Conservation (phyloP, 1,140 invertebrate species). For the Popillia japonica region DNA sequence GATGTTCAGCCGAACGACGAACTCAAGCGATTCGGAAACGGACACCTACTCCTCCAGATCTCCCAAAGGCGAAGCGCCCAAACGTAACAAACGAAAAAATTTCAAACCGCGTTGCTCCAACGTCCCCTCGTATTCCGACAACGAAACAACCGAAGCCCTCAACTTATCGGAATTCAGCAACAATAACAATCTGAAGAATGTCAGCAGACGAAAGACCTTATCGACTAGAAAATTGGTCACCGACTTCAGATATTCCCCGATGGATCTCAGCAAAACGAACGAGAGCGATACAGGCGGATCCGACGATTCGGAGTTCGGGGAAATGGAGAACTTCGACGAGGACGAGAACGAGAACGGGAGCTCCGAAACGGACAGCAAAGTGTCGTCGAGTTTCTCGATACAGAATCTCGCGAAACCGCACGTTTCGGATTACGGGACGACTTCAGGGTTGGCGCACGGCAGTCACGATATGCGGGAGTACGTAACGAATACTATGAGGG, state of each 20-base stretch:
- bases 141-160: constrained; percentile 59
- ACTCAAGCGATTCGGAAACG: constrained; percentile 57
- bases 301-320: constrained; percentile 43
- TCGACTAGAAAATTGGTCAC: constrained; percentile 52
- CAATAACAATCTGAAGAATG: constrained; percentile 61
- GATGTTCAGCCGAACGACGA: constrained; percentile 47
- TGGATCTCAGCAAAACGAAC: constrained; percentile 55
- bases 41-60: constrained; percentile 60
- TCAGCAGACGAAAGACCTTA: constrained; percentile 54
- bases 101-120: constrained; percentile 72
- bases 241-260: constrained; percentile 54
- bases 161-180: constrained; percentile 60
- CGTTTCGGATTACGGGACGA: constrained; percentile 45
- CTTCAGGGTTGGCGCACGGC: constrained; percentile 46
- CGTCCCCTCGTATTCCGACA: constrained; percentile 62
- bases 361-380: constrained; percentile 54
- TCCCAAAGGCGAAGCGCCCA: constrained; percentile 64
- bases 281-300: constrained; percentile 46
- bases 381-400: constrained; percentile 58
- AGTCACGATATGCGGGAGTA: constrained; percentile 69
- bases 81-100: constrained; percentile 73
- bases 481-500: constrained; percentile 79
- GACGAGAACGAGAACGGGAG: constrained; percentile 45
- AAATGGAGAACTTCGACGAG: constrained; percentile 44
- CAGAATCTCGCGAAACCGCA: constrained; percentile 58